Base-by-base conservation (phyloP, 53 echinoderm and acorn worm genomes). In the Stichopus horrens region DNA sequence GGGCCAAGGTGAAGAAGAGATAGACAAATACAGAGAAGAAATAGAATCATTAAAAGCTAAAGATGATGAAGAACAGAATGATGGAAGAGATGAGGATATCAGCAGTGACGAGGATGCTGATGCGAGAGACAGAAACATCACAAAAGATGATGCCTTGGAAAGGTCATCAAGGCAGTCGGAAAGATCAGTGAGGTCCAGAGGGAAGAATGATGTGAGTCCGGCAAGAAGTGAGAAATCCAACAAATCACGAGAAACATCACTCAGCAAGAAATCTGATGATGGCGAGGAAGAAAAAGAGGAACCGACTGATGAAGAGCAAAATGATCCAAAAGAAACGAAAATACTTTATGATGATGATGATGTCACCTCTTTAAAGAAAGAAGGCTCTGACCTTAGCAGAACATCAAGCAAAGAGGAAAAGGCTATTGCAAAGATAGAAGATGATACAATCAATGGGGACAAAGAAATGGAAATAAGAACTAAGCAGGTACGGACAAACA, bases 81-180 rank as follows among this genome's bases (percentile, higher is more conserved):
- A 37, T 76, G 91, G 67, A 10, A 89, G 53, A 16, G 18, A 77
- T 37, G 52, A 76, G 11, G 9, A 55, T 71, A 66, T 76, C 76
- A 11, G 8, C 10, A 76, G 52, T 77, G 63, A 87, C 57, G 73
- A 87, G 71, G 68, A 66, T 71, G 9, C 68, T 77, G 68, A 20
- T 60, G 66, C 11, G 74, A 74, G 23, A 52, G 52, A n/a, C 7
- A 89, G 23, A 79, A 18, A 19, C n/a, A 67, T 55, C 11, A 54
- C 58, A 18, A 76, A 88, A 11, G 63, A 95, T 9, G 93, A 88
- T 74, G 77, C 78, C 87, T 90, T 79, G 82, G 91, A 83, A 52
- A 83, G 73, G 81, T 68, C 78, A 14, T 79, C 88, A 53, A 60
- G 75, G 56, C 65, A 88, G 74, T 37, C 74, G 55, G 86, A 9